phyloP scores from a whole-genome alignment of 2,888 invertebrate species.

The Acleris holmiana region DNA sequence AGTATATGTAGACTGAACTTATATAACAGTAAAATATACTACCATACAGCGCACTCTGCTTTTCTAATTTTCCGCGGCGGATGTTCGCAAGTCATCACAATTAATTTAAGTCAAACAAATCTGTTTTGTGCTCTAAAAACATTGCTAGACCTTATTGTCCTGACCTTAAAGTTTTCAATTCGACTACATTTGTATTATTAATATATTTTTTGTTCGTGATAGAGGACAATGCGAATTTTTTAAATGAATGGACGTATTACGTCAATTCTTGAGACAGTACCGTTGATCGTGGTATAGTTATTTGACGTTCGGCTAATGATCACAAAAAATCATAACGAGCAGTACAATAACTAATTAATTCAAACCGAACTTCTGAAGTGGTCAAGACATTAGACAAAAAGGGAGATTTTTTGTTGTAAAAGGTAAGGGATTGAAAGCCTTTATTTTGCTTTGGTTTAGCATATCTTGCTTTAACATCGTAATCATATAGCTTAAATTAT shows the following conservation, averaged over 20 bases:
- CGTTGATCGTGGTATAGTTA: slow-evolving; percentile 5
- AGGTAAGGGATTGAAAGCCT: no score
- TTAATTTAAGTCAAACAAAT: slow-evolving; percentile 38
- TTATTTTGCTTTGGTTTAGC: no score
- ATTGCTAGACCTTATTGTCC: background rate
- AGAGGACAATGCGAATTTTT: slow-evolving; percentile 9
- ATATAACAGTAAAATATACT: slow-evolving; percentile 12
- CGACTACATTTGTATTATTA: background rate
- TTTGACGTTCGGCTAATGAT: slow-evolving; percentile 3
- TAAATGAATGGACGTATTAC: slow-evolving; percentile 10
- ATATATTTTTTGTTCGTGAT: background rate
- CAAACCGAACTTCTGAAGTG: no score
- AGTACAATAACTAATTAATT: background rate
- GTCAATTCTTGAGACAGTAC: slow-evolving; percentile 5
- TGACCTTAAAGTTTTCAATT: slow-evolving; percentile 6
- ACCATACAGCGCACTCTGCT: slow-evolving; percentile 23
- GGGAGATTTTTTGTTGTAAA: no score
- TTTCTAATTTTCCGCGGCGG: slow-evolving; percentile 33
- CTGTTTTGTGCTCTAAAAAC: slow-evolving; percentile 10
- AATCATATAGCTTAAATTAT: no score
- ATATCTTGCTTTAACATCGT: no score
- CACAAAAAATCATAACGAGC: background rate
- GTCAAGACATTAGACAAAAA: no score
- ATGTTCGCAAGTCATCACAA: slow-evolving; percentile 41
- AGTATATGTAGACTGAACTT: slow-evolving; percentile 6